Evolutionary conservation across 2,888 invertebrate species (phyloP).

Genomic region (Parochlus steinenii): DNA sequence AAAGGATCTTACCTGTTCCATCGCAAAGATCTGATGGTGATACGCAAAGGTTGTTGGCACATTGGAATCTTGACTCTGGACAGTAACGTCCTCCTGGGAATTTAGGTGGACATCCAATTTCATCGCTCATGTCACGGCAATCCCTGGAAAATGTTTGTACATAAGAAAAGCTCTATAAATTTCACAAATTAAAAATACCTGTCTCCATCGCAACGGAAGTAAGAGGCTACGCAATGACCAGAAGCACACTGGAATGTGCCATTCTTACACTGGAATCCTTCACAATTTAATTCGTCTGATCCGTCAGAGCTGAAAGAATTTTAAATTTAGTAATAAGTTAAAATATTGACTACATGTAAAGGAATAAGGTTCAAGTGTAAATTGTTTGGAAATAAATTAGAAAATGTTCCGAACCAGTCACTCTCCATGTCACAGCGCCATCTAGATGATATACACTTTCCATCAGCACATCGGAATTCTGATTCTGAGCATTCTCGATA

Average conservation of each 20-base stretch:
- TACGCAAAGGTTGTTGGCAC: constrained; percentile 82
- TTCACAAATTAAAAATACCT: neutral
- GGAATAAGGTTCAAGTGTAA: no score
- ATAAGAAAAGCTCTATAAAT: neutral
- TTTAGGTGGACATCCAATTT: constrained; percentile 73
- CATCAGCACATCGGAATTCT: constrained; percentile 74
- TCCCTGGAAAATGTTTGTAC: no score
- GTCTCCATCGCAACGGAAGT: constrained; percentile 58
- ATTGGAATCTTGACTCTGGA: constrained; percentile 79
- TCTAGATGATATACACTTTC: constrained; percentile 78
- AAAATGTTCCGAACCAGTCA: no score
- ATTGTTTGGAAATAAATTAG: no score
- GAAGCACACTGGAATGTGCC: constrained; percentile 84
- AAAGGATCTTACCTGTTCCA: constrained; percentile 30
- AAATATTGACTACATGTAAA: no score
- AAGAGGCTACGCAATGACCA: constrained; percentile 82
- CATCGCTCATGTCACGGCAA: constrained; percentile 79
- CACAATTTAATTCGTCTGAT: constrained; percentile 74
- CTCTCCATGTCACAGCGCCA: constrained; percentile 58
- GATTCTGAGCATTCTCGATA: constrained; percentile 88
- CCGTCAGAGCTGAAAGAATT: constrained; percentile 48
- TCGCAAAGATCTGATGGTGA: constrained; percentile 81
- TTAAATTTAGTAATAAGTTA: neutral
- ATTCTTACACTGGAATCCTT: constrained; percentile 70
- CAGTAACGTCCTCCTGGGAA: constrained; percentile 81